Evolutionary conservation across 2,113 vertebrate genomes (phyloP).

Genomic region (Pluvialis apricaria): DNA sequence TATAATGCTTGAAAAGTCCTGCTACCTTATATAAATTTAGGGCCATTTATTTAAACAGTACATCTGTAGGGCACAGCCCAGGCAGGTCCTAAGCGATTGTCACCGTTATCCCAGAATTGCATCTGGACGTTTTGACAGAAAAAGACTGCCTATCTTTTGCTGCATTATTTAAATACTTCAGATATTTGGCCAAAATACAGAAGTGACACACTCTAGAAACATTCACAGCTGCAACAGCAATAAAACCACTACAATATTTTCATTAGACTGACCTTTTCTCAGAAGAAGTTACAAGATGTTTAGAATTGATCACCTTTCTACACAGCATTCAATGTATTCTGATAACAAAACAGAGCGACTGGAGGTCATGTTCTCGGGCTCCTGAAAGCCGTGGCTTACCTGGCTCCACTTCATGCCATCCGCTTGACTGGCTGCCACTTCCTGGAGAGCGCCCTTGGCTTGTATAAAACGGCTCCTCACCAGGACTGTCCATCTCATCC

Average conservation of each 20-base stretch:
- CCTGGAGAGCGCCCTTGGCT: constrained; percentile 93
- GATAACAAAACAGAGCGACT: neutral
- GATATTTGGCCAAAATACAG: constrained; percentile 57
- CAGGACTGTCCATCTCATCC: constrained; percentile 97
- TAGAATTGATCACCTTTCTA: neutral
- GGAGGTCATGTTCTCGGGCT: neutral
- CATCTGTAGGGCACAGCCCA: neutral
- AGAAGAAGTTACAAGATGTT: neutral
- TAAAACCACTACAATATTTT: constrained; percentile 1
- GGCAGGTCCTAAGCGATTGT: neutral
- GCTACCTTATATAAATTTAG: neutral
- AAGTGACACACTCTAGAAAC: constrained; percentile 51
- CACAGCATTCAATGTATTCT: neutral
- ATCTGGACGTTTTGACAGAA: constrained; percentile 14
- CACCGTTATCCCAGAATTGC: neutral
- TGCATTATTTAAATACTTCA: constrained; percentile 59
- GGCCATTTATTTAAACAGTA: constrained; percentile 4
- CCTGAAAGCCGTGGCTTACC: constrained; percentile 74
- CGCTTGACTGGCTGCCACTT: constrained; percentile 92
- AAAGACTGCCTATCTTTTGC: constrained; percentile 6
- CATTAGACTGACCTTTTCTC: neutral
- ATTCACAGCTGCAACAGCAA: constrained; percentile 59
- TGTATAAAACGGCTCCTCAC: constrained; percentile 96
- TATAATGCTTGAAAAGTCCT: constrained; percentile 26
- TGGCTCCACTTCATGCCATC: constrained; percentile 99